Conservation (phyloP, 2,888 invertebrate species). For the Drosophila antonietae region DNA sequence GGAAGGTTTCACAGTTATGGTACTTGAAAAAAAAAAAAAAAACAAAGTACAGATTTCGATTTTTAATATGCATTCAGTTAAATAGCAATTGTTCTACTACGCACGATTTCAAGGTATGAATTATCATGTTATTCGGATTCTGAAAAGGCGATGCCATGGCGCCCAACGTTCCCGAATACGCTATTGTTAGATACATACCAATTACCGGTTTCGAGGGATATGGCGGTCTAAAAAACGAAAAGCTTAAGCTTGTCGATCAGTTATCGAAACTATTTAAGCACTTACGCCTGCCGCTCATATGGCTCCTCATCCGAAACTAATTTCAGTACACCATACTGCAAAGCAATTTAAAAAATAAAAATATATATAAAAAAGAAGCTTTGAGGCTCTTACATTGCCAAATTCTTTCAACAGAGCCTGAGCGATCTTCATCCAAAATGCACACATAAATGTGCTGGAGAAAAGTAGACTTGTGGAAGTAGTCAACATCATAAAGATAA, state of each 20-base stretch:
- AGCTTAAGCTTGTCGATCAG: background rate
- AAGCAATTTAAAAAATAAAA: background rate
- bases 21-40: background rate
- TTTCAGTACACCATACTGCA: conserved; percentile 44
- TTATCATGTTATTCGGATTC: conserved; percentile 45
- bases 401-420: conserved; percentile 44
- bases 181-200: conserved; percentile 54
- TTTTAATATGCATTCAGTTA: background rate
- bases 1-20: accelerated
- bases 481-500: conserved; percentile 9
- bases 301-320: conserved; percentile 35
- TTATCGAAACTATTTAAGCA: background rate
- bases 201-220: conserved; percentile 61
- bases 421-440: conserved; percentile 63
- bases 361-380: no score
- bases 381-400: background rate
- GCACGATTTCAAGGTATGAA: conserved; percentile 14
- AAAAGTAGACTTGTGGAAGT: conserved; percentile 17
- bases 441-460: conserved; percentile 30
- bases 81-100: background rate
- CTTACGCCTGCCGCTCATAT: conserved; percentile 60
- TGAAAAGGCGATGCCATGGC: conserved; percentile 51
- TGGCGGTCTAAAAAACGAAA: conserved; percentile 25
- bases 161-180: conserved; percentile 46
- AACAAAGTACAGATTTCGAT: background rate